Base-by-base conservation (phyloP, 2,113 vertebrate species). In the Erythrocebus patas region DNA sequence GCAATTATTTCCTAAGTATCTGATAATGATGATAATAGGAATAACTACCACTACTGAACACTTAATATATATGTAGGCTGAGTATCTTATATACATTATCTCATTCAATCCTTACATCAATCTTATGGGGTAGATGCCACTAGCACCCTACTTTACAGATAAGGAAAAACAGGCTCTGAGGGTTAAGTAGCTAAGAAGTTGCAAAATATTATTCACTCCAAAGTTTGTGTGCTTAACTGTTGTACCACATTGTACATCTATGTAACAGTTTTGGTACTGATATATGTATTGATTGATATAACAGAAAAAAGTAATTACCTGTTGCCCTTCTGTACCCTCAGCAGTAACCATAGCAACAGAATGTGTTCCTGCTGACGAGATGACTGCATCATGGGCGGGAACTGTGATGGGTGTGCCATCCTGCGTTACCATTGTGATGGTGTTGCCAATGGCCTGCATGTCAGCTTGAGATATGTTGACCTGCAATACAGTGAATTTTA, bases 391-490 rank as follows among this genome's bases (percentile, higher is more conserved):
- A 0, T 99, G 99, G 57, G 99, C 98, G 50, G 99, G 99, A 94
- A 99, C 99, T 3, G 99, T 99, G 98, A 99, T 99, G 89, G 99
- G 99, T 1, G 99, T 99, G 98, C 99, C 99, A 97, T 99, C 99
- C 90, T 99, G 99, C 32, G 99, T 99, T 90, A 99, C 99, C 99
- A 99, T 99, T 68, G 99, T 99, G 98, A 99, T 99, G 18, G 99
- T 99, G 85, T 99, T 99, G 83, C 99, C 99, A 98, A 99, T 99
- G 40, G 99, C 99, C 97, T 99, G 99, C 98, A 99, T 98, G 97
- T 99, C 99, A 40, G 99, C 99, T 93, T 99, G 99, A 83, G 99
- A 99, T 88, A 99, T 99, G 95, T 99, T 99, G 96, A 99, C 99
- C 99, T 99, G 98, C 96, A 98, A 99, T 25, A 98, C 5, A 98